Evolutionary conservation across 2,113 vertebrate species (phyloP), one percentile per base, ranked within the genome.

Genomic region (Agelaius tricolor): DNA sequence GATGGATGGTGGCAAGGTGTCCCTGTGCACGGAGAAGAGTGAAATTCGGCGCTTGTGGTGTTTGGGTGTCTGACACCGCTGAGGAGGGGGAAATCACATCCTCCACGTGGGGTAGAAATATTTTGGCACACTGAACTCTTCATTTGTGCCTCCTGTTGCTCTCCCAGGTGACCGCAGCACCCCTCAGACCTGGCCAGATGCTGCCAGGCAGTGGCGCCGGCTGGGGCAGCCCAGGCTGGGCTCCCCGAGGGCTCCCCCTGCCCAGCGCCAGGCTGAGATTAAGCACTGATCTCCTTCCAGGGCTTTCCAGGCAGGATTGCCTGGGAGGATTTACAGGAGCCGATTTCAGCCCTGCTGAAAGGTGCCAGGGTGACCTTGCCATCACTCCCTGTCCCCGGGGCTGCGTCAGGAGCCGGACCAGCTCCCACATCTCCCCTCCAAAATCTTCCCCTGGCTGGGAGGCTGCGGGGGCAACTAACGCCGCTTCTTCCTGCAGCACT

Each of bases 11-110:
- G 30, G 35, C 13, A 9, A 58, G 47, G 10, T 4, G 28, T 27
- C n/a, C 11, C 8, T 31, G 22, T 5, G 37, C 2, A 1, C 0
- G 0, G 3, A 17, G 44, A 35, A 4, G 41, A 17, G 33, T 6
- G 37, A 71, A 87, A 67, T 35, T 37, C 1, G 0, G 27, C 7
- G 9, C 20, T 63, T 11, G 1, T 0, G 35, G 11, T 15, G n/a
- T 30, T 52, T 1, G 33, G 21, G n/a, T 15, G 61, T 20, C 21
- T 77, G 13, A 13, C 23, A 8, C n/a, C 13, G 1, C 44, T 7
- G 59, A 0, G 0, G 39, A 8, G 16, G 39, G 84, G 39, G 84
- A 71, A 49, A 49, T 31, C 15, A 3, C 8, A 0, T 2, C 1
- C 19, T 76, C 51, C 15, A 8, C 26, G 10, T 3, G 24, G 15